Percentiles rank a stretch among this genome's conserved stretches.
Conservation (phyloP, 2,888 invertebrate species). For the Girardia tigrina region DNA sequence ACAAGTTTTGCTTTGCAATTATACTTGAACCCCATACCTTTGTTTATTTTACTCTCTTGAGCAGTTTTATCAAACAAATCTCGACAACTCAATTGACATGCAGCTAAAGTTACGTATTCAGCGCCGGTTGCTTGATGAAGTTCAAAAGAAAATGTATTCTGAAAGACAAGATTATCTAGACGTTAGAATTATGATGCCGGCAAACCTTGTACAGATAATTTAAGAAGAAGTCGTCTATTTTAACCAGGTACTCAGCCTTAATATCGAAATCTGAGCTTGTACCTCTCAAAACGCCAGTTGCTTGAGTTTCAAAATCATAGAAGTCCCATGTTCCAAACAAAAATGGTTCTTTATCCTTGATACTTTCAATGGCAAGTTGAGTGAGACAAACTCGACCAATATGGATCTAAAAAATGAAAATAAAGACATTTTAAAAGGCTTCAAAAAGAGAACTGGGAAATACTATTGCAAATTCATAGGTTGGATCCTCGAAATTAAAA, state of each 20-base stretch:
- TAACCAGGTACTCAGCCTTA: slow-evolving; percentile 52
- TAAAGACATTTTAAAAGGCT: background rate
- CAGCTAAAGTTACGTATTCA: slow-evolving; percentile 49
- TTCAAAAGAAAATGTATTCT: slow-evolving; percentile 41
- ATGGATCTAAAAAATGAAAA: slow-evolving; percentile 28
- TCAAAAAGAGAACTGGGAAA: too few species aligned
- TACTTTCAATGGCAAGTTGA: slow-evolving; percentile 44
- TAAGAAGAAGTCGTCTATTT: slow-evolving; percentile 53
- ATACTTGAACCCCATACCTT: slow-evolving; percentile 39
- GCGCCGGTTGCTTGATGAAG: slow-evolving; percentile 51
- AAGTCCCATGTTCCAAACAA: slow-evolving; percentile 54
- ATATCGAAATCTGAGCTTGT: slow-evolving; percentile 49
- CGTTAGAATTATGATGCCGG: background rate
- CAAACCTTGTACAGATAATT: slow-evolving; percentile 53
- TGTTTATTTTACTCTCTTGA: background rate
- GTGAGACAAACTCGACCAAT: slow-evolving; percentile 43
- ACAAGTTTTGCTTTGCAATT: slow-evolving; percentile 46
- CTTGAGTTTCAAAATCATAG: slow-evolving; percentile 54
- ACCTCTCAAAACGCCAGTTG: slow-evolving; percentile 51
- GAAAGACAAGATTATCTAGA: background rate
- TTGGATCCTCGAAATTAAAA: too few species aligned
- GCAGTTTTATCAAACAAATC: slow-evolving; percentile 11
- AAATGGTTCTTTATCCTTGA: slow-evolving; percentile 47
- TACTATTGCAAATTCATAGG: too few species aligned
- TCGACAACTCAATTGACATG: slow-evolving; percentile 43